Evolutionary conservation across 2,113 vertebrate species (phyloP).

Genomic region (Vulpes vulpes): DNA sequence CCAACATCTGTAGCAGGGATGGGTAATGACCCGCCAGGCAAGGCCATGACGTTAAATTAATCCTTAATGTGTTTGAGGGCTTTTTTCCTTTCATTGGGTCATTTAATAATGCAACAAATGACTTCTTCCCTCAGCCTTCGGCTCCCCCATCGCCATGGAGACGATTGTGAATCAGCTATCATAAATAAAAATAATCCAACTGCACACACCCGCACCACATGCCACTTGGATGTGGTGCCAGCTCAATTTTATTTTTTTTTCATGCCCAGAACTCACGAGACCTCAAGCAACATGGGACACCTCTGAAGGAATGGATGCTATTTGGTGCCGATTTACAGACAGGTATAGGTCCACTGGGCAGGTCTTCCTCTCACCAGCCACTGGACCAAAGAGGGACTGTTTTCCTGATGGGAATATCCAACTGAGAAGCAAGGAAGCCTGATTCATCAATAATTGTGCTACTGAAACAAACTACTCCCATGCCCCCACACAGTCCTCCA

Average conservation of each 20-base stretch:
- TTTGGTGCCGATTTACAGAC: neutral
- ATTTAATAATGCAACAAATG: conserved; percentile 83
- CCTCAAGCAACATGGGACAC: conserved; percentile 70
- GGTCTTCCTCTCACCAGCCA: neutral
- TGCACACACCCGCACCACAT: conserved; percentile 85
- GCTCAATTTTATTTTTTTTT: conserved; percentile 8
- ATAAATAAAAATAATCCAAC: conserved; percentile 90
- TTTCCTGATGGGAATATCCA: neutral
- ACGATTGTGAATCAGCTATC: conserved; percentile 88
- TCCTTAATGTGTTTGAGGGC: conserved; percentile 70
- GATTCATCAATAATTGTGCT: neutral
- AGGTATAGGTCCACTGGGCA: fast-evolving
- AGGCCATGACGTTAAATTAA: conserved; percentile 77
- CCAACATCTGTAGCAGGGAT: conserved; percentile 62
- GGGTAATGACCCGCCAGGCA: conserved; percentile 72
- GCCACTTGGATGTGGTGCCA: conserved; percentile 83
- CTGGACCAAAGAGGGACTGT: fast-evolving
- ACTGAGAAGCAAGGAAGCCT: fast-evolving
- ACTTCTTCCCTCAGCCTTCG: conserved; percentile 83
- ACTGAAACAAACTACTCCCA: neutral
- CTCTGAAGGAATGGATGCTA: conserved; percentile 48
- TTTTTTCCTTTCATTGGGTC: conserved; percentile 79
- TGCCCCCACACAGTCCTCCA: neutral
- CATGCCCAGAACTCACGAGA: conserved; percentile 78
- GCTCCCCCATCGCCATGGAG: conserved; percentile 87